Percentiles rank a stretch among this genome's conserved stretches.
These are phyloP conservation scores for Sesamia nonagrioides DNA, from an alignment of 1,140 invertebrate genomes.

Conservation along the genomic window DNA sequence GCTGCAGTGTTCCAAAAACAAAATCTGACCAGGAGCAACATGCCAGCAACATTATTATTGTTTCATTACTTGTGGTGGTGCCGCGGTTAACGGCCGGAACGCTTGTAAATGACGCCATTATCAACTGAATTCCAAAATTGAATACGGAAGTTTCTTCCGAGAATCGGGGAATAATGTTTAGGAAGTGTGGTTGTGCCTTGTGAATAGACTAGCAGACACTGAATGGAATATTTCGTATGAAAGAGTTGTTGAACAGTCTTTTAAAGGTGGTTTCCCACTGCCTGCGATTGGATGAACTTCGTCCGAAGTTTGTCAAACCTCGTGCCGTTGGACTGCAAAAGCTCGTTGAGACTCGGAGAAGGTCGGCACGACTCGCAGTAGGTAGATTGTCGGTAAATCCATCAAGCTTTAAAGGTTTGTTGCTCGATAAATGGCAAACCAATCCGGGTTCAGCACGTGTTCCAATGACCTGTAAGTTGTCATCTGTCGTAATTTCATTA, in stretches of 20 bases:
- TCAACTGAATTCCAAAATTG: not conserved
- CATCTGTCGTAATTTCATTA: no score
- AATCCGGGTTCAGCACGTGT: no score
- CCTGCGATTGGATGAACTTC: no score
- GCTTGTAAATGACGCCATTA: conserved; percentile 8
- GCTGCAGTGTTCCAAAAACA: not conserved
- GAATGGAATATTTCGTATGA: not conserved
- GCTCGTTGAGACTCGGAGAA: no score
- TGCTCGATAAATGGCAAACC: no score
- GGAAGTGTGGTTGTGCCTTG: not conserved
- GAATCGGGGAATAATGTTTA: not conserved
- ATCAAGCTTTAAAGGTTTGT: no score
- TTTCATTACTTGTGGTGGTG: conserved; percentile 23
- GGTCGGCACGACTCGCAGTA: no score
- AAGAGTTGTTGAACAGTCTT: not conserved
- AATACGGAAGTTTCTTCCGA: conserved; percentile 2
- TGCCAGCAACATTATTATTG: conserved; percentile 25
- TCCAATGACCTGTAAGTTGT: no score
- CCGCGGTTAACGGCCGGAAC: not conserved
- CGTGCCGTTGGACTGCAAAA: no score
- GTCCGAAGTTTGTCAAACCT: no score
- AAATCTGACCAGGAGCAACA: not conserved
- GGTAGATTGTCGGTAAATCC: no score
- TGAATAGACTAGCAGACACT: not conserved
- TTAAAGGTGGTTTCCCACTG: no score